Percentiles rank a stretch among this genome's conserved stretches.
phyloP scores from a whole-genome alignment of 2,113 vertebrate species.

The rabbit (Oryctolagus cuniculus) region mOryCun1.1 NC_091433.1:182448001-182448500 shows the following conservation, averaged over 20 bases:
- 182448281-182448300: neutral
- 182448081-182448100: neutral
- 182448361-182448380: slow-evolving; percentile 31
- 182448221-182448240: too few relatives aligned
- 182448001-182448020: too few relatives aligned
- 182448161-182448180: too few relatives aligned
- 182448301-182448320: slow-evolving; percentile 8
- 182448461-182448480: slow-evolving; percentile 73
- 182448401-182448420: slow-evolving; percentile 53
- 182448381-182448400: neutral
- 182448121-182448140: too few relatives aligned
- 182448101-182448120: neutral
- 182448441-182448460: slow-evolving; percentile 55
- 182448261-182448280: neutral
- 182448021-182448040: neutral
- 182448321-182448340: neutral
- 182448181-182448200: too few relatives aligned
- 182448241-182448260: too few relatives aligned
- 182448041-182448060: neutral
- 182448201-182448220: too few relatives aligned
- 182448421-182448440: neutral
- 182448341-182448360: neutral
- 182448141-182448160: neutral
- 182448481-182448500: slow-evolving; percentile 71
- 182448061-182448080: neutral